A percentile compares a stretch with the other conserved stretches of the same genome.
Evolutionary conservation across 2,113 vertebrate genomes (phyloP).

Genomic region (Elgaria multicarinata): DNA sequence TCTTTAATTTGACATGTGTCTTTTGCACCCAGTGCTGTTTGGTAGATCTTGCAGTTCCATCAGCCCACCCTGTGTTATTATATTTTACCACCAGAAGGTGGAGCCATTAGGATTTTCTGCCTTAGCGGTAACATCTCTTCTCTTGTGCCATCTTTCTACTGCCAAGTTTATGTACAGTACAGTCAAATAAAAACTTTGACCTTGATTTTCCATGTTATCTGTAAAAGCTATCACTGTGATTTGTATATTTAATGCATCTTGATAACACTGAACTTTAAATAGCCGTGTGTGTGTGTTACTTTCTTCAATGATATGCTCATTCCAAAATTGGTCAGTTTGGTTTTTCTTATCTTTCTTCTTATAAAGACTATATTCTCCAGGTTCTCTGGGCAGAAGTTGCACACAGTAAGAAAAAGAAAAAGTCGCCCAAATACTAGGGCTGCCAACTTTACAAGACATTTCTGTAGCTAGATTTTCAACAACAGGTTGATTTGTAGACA

Average conservation of each 20-base stretch:
- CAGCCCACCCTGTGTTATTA: background rate
- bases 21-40: too few species aligned
- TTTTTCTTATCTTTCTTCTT: fast-evolving
- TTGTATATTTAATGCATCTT: too few species aligned
- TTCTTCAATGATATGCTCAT: background rate
- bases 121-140: background rate
- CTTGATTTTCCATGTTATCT: too few species aligned
- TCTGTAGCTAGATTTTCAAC: background rate
- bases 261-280: too few species aligned
- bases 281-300: background rate
- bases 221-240: too few species aligned
- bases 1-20: background rate
- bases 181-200: background rate
- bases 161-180: background rate
- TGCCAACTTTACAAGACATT: background rate
- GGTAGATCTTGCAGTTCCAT: too few species aligned
- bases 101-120: background rate
- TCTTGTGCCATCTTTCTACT: background rate
- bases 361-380: fast-evolving
- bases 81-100: background rate
- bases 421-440: background rate
- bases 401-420: background rate
- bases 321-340: background rate
- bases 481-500: background rate
- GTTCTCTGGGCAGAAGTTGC: background rate